Conservation (phyloP, 64 coral and sea anemone genomes). For the Acropora yongei region DNA sequence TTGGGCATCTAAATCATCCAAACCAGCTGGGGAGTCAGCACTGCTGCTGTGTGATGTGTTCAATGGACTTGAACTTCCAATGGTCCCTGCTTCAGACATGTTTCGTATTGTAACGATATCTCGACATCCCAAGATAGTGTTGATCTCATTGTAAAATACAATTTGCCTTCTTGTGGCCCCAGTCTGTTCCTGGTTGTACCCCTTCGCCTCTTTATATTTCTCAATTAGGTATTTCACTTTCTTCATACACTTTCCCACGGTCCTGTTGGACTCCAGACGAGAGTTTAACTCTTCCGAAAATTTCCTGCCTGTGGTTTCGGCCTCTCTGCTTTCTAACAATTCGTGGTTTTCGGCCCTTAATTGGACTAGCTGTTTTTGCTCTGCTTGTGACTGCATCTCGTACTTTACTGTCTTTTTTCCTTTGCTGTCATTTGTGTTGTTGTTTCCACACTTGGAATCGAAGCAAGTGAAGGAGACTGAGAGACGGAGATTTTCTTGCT, state of each 20-base stretch:
- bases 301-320: neutral
- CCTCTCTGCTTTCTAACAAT: neutral
- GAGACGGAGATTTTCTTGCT: too few species aligned
- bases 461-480: neutral
- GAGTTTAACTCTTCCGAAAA: neutral
- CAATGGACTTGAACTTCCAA: neutral
- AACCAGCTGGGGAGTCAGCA: neutral
- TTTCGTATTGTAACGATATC: constrained; percentile 2
- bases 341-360: neutral
- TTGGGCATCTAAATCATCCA: constrained; percentile 2
- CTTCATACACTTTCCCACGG: neutral
- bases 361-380: constrained; percentile 32
- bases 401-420: constrained; percentile 21
- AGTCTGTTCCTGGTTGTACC: neutral
- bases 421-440: neutral
- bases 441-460: constrained; percentile 6
- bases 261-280: neutral
- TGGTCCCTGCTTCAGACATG: neutral
- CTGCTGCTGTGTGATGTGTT: neutral
- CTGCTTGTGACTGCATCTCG: constrained; percentile 9
- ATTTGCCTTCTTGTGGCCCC: neutral
- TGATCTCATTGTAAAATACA: neutral
- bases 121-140: neutral
- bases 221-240: constrained; percentile 13
- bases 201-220: neutral